These are phyloP conservation scores for Heliocidaris tuberculata DNA, from an alignment of 35 echinoderm and acorn worm genomes.

Conservation along the genomic window DNA sequence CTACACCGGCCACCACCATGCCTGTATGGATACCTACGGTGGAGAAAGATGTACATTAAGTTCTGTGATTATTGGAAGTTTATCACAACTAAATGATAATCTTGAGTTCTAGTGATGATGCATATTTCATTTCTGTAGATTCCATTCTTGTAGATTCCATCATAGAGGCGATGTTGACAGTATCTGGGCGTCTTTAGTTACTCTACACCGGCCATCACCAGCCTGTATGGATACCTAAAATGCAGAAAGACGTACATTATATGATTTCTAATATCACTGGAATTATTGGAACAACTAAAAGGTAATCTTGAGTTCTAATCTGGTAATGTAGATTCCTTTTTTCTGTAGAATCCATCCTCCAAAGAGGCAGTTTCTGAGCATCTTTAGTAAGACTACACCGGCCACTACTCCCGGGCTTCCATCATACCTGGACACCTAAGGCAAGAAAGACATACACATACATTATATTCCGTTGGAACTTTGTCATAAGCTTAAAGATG, in stretches of 20 bases:
- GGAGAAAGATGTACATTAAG: neutral
- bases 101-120: too few relatives aligned
- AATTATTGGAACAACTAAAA: too few relatives aligned
- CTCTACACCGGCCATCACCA: conserved; percentile 90
- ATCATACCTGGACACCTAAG: too few relatives aligned
- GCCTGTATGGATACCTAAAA: conserved; percentile 88
- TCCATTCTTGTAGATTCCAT: conserved; percentile 84
- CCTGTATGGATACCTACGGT: conserved; percentile 86
- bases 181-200: conserved; percentile 96
- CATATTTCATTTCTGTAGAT: too few relatives aligned
- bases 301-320: too few relatives aligned
- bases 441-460: too few relatives aligned
- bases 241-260: neutral
- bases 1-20: conserved; percentile 91
- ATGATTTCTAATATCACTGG: too few relatives aligned
- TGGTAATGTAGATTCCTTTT: neutral
- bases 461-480: too few relatives aligned
- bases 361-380: conserved; percentile 95
- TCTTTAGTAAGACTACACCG: conserved; percentile 91
- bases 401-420: too few relatives aligned
- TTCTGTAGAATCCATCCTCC: conserved; percentile 88
- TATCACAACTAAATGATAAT: too few relatives aligned
- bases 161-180: conserved; percentile 81
- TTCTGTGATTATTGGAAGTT: too few relatives aligned
- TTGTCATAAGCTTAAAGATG: too few relatives aligned